Evolutionary conservation across 2,113 vertebrate species (phyloP).

Genomic region (Haemorhous mexicanus): DNA sequence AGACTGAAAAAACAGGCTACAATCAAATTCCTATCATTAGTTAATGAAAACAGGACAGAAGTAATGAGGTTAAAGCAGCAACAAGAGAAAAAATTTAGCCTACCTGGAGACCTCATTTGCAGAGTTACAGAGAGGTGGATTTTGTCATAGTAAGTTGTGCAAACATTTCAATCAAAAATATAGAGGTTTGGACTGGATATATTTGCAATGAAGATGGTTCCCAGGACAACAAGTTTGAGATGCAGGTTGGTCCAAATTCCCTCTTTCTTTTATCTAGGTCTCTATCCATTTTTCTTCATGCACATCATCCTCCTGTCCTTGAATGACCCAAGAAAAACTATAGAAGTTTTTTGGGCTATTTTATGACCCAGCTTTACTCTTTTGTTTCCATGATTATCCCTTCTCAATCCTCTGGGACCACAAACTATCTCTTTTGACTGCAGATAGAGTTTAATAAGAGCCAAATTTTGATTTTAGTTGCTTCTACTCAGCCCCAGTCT

Average conservation of each 20-base stretch:
- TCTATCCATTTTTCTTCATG: background rate
- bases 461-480: slow-evolving; percentile 5
- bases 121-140: background rate
- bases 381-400: slow-evolving; percentile 4
- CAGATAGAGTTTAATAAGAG: background rate
- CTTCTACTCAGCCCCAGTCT: background rate
- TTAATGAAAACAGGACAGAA: background rate
- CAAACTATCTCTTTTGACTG: background rate
- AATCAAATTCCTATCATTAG: background rate
- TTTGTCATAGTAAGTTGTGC: background rate
- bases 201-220: background rate
- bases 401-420: background rate
- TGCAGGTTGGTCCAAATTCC: background rate
- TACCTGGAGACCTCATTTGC: background rate
- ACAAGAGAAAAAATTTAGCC: background rate
- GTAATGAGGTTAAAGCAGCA: background rate
- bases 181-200: background rate
- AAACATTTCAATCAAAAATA: background rate
- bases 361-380: slow-evolving; percentile 14
- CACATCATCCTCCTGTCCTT: background rate
- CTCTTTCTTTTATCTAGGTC: background rate
- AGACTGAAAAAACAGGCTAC: background rate
- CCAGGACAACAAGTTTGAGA: background rate
- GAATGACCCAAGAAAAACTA: background rate
- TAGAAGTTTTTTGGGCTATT: background rate